These are phyloP conservation scores for Channallabes apus DNA, from an alignment of 2,797 vertebrate genomes.

Conservation along the genomic window DNA sequence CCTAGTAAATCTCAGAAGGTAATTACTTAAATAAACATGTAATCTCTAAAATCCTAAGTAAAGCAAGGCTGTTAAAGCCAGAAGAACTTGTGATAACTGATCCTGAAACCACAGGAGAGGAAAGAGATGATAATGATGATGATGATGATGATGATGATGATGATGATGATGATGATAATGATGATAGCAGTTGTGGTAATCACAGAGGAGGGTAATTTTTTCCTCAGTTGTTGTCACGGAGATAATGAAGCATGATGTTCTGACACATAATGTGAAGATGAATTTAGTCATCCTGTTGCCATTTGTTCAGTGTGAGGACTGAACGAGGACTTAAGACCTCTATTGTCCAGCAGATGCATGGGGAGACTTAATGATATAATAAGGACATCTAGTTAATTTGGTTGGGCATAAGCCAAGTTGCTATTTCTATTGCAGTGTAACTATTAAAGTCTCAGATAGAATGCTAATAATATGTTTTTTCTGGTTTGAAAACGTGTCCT, in stretches of 20 bases:
- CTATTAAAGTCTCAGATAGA: constrained; percentile 9
- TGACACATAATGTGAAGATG: constrained; percentile 5
- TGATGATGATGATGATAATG: neutral
- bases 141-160: constrained; percentile 10
- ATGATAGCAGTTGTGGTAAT: neutral
- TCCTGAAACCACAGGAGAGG: constrained; percentile 23
- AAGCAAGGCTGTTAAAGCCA: constrained; percentile 17
- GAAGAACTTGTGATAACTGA: constrained; percentile 2
- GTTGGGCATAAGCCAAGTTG: neutral
- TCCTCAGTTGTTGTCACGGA: neutral
- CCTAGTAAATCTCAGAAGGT: constrained; percentile 68
- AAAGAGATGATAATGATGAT: too few relatives aligned
- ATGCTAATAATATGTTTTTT: constrained; percentile 17
- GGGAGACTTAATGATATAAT: neutral
- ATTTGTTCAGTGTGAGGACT: constrained; percentile 35
- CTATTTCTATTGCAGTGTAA: neutral
- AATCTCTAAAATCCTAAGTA: constrained; percentile 68
- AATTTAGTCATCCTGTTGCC: constrained; percentile 27
- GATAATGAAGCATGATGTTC: constrained; percentile 10
- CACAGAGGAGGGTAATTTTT: neutral
- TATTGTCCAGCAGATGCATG: neutral
- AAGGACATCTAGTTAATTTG: neutral
- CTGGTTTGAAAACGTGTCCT: neutral
- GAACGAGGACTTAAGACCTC: neutral
- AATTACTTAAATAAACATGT: constrained; percentile 87